These are phyloP conservation scores for Apantesis nais DNA, from an alignment of 2,888 invertebrate genomes.

Conservation along the genomic window DNA sequence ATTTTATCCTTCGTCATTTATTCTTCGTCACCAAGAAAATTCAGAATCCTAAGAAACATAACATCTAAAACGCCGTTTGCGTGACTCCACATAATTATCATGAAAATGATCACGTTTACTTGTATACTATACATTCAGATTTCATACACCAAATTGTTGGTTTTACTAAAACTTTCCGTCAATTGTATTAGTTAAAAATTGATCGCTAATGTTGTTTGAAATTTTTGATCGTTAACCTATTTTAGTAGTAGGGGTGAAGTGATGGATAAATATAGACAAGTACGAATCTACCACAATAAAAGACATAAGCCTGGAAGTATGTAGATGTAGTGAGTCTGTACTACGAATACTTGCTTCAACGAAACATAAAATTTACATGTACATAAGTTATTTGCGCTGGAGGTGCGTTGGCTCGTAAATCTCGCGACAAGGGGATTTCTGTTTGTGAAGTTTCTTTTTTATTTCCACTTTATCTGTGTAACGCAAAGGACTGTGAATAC, in stretches of 20 bases:
- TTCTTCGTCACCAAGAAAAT: slow-evolving; percentile 50
- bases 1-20: slow-evolving; percentile 27
- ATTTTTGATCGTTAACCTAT: slow-evolving; percentile 73
- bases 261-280: slow-evolving; percentile 20
- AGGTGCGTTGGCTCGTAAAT: slow-evolving; percentile 84
- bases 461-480: slow-evolving; percentile 83
- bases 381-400: slow-evolving; percentile 76
- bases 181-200: slow-evolving; percentile 79
- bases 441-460: slow-evolving; percentile 85
- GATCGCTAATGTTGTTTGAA: slow-evolving; percentile 78
- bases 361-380: slow-evolving; percentile 81
- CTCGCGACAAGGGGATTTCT: slow-evolving; percentile 84
- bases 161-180: slow-evolving; percentile 78
- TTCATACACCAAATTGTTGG: slow-evolving; percentile 82
- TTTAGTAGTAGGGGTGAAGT: slow-evolving; percentile 41
- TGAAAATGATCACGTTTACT: slow-evolving; percentile 70
- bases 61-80: slow-evolving; percentile 69
- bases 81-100: slow-evolving; percentile 80
- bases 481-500: slow-evolving; percentile 80
- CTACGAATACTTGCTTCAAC: slow-evolving; percentile 62
- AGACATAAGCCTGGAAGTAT: slow-evolving; percentile 29
- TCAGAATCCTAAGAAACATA: slow-evolving; percentile 52
- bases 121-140: slow-evolving; percentile 71
- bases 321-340: slow-evolving; percentile 32
- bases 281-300: slow-evolving; percentile 24